Evolutionary conservation across 2,888 invertebrate genomes (phyloP).

Genomic region (Gortyna flavago): DNA sequence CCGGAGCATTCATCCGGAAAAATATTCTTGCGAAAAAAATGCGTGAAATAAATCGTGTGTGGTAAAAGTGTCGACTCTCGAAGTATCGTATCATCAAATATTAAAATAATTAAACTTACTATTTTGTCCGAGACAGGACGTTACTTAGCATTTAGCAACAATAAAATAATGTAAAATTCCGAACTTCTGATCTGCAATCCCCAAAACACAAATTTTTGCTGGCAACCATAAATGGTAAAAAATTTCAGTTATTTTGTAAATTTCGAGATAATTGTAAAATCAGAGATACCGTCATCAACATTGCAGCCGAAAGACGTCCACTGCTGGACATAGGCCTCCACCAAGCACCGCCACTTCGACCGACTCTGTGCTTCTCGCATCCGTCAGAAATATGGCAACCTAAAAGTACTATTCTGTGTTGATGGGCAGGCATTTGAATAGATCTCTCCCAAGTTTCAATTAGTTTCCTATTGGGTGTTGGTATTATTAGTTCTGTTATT

Average conservation of each 20-base stretch:
- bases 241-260: background rate
- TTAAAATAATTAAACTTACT: background rate
- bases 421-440: background rate
- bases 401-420: background rate
- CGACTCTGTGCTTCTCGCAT: background rate
- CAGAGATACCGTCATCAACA: background rate
- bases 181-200: background rate
- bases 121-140: background rate
- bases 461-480: background rate
- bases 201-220: background rate
- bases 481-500: constrained; percentile 6
- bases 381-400: background rate
- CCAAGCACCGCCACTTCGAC: background rate
- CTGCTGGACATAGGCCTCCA: too few relatives aligned
- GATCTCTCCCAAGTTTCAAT: background rate
- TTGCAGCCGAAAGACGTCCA: background rate
- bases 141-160: background rate
- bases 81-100: too few relatives aligned
- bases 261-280: background rate
- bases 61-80: background rate
- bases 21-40: background rate
- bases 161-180: background rate
- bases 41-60: background rate
- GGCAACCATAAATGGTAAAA: background rate
- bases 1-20: background rate